Evolutionary conservation across 1,140 invertebrate species (phyloP), one percentile per base, ranked within the genome.

Genomic region (Papilio glaucus): DNA sequence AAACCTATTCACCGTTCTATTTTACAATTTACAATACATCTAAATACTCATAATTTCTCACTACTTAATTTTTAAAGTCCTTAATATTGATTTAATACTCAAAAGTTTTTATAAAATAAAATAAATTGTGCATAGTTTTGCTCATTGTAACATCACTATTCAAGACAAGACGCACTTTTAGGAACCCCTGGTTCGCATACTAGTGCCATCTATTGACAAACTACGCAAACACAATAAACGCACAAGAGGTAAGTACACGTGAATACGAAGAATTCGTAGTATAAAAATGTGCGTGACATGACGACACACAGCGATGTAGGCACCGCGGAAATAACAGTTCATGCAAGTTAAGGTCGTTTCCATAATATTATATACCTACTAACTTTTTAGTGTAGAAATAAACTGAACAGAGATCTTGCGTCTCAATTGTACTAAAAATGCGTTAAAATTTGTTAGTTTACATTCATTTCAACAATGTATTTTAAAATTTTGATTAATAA

Each of bases 281-380:
- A 61, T 73, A 78, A 85, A 81, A 84, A 74, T 83, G 75, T 82
- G 85, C 83, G 84, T 89, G 82, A 83, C 78, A 75, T 81, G 74
- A 77, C 75, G 79, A 77, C 74, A 79, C 79, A 76, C 29, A 33
- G 6, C 29, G 29, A 72, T 72, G 61, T 78, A 72, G 72, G 77
- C 74, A 85, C 72, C 82, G 77, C 85, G 88, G 86, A 89, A 89
- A 85, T 83, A 73, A 80, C 80, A 73, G 79, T 74, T 76, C 77
- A 77, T 88, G 82, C 83, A 86, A 83, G 83, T 78, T 85, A 88
- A 87, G 86, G 86, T 86, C 77, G 73, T 77, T 77, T 74, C 71
- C 69, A 74, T 77, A n/a, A 76, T 84, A 42, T 70, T 78, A 15
- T 42, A n/a, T n/a, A n/a, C n/a, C n/a, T n/a, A n/a, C n/a, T n/a